Conservation (phyloP, 2,888 invertebrate species). For the Oligia fasciuncula region DNA sequence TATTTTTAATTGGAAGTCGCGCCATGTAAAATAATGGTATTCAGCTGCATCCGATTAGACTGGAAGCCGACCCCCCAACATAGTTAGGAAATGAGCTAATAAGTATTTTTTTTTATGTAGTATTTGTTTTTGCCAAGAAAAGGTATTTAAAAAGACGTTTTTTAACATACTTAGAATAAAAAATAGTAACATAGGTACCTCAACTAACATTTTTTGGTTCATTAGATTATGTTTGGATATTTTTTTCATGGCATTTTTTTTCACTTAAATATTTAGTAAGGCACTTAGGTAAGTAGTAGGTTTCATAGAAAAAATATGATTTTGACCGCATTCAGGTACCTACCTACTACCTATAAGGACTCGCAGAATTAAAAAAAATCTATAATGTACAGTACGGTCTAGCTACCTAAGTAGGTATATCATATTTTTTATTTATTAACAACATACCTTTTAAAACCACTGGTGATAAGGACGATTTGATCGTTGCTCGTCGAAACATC, state of each 20-base stretch:
- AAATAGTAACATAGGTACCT: background rate
- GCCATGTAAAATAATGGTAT: background rate
- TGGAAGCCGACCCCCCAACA: background rate
- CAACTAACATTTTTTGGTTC: background rate
- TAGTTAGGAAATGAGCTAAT: background rate
- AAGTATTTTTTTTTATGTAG: too few relatives aligned
- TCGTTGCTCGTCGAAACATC: constrained; percentile 53
- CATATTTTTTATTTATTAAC: background rate
- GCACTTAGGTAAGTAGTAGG: background rate
- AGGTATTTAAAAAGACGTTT: background rate
- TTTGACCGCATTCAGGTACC: background rate
- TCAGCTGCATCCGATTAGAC: background rate
- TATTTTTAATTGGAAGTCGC: background rate
- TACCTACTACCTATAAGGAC: background rate
- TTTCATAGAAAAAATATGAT: background rate
- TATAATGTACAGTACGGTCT: background rate
- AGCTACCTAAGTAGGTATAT: background rate
- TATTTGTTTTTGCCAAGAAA: background rate
- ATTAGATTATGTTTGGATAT: background rate
- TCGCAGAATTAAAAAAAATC: background rate
- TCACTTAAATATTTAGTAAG: background rate
- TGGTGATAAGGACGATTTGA: constrained; percentile 33
- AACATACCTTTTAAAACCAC: constrained; percentile 54
- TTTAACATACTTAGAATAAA: background rate
- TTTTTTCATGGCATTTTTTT: background rate